phyloP scores from a whole-genome alignment of 2,888 invertebrate genomes.

The Phyllotreta striolata region DNA sequence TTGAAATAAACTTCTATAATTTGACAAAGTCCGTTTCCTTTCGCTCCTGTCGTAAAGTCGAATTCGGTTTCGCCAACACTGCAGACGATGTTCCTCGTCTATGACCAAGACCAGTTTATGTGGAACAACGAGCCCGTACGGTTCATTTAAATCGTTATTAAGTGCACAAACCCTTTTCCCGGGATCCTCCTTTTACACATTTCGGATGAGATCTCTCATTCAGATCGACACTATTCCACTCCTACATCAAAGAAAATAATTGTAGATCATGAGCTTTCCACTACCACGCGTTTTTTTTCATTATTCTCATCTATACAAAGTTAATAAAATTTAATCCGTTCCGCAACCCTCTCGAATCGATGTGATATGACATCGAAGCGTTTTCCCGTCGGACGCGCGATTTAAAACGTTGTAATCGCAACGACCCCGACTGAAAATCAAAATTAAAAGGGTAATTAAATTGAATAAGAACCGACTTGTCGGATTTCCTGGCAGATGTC shows the following conservation, averaged over 20 bases:
- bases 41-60: constrained; percentile 9
- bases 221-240: constrained; percentile 21
- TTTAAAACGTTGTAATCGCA: constrained; percentile 21
- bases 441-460: constrained; percentile 60
- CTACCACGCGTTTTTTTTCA: no score
- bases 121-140: constrained; percentile 51
- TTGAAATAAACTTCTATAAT: constrained; percentile 16
- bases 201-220: constrained; percentile 49
- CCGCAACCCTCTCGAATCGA: constrained; percentile 2
- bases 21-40: constrained; percentile 24
- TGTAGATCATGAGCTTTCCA: no score
- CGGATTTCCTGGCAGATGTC: constrained; percentile 62
- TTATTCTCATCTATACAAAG: no score
- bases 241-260: no score
- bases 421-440: constrained; percentile 34
- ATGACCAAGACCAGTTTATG: constrained; percentile 44
- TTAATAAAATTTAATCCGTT: constrained; percentile 11
- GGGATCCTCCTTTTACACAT: constrained; percentile 48
- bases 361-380: constrained; percentile 14
- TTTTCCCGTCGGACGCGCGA: not conserved
- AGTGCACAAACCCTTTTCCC: constrained; percentile 52
- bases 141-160: constrained; percentile 56
- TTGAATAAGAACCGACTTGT: constrained; percentile 57
- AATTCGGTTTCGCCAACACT: constrained; percentile 18
- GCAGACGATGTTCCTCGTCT: constrained; percentile 31